Evolutionary conservation across 1,140 invertebrate species (phyloP).

Genomic region (Drosophila varians): DNA sequence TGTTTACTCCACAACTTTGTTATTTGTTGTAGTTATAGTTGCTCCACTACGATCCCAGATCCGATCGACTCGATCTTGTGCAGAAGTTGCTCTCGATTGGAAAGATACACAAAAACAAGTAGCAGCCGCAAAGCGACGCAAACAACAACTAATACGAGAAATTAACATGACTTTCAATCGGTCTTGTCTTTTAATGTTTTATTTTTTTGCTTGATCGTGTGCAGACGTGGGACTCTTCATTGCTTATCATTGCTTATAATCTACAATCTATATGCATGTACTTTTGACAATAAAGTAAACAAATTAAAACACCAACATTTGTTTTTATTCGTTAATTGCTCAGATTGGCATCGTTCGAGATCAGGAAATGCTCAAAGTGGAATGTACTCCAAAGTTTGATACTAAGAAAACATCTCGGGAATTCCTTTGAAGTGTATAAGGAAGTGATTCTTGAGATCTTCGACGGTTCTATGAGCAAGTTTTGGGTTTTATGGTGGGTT

Average conservation of each 20-base stretch:
- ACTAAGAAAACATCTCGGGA: neutral
- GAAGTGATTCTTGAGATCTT: constrained; percentile 26
- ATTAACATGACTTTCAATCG: constrained; percentile 44
- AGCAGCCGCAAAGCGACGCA: constrained; percentile 13
- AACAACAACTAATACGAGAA: constrained; percentile 23
- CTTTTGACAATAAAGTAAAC: constrained; percentile 19
- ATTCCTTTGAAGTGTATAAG: constrained; percentile 20
- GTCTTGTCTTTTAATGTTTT: neutral
- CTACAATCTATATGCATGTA: constrained; percentile 31
- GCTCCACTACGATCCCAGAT: constrained; percentile 14
- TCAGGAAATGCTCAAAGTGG: constrained; percentile 35
- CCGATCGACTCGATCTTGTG: constrained; percentile 17
- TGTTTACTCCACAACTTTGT: constrained; percentile 46
- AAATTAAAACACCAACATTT: constrained; percentile 24
- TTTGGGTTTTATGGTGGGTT: neutral
- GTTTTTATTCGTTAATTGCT: constrained; percentile 34
- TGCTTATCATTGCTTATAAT: constrained; percentile 28
- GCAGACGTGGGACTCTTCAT: constrained; percentile 47
- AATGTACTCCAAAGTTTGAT: constrained; percentile 21
- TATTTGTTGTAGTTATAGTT: constrained; percentile 40
- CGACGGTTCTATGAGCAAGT: constrained; percentile 9
- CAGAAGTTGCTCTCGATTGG: constrained; percentile 77
- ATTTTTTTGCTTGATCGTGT: constrained; percentile 27
- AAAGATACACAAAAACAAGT: constrained; percentile 65
- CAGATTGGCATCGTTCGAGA: constrained; percentile 6